phyloP scores from a whole-genome alignment of 1,140 invertebrate genomes.

The Drosophila baimaii region DNA sequence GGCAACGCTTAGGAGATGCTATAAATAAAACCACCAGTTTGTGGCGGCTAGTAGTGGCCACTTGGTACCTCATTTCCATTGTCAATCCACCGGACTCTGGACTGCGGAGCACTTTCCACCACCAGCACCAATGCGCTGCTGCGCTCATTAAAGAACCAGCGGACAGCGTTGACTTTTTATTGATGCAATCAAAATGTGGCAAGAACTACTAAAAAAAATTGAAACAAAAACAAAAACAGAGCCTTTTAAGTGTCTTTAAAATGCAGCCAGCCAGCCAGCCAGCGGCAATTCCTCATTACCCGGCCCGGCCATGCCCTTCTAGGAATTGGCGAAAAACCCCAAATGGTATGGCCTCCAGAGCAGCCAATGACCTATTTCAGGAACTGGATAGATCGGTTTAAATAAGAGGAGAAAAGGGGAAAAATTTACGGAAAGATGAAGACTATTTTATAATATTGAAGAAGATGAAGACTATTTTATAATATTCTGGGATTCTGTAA shows the following conservation, averaged over 20 bases:
- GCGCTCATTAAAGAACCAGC: slow-evolving; percentile 67
- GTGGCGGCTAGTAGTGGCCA: slow-evolving; percentile 44
- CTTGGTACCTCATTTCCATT: slow-evolving; percentile 76
- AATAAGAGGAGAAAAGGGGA: too few relatives aligned
- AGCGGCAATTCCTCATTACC: slow-evolving; percentile 69
- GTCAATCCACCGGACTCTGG: slow-evolving; percentile 57
- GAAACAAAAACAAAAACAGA: slow-evolving; percentile 12
- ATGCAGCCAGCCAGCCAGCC: slow-evolving; percentile 61
- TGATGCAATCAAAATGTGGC: slow-evolving; percentile 77
- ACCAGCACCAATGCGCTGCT: background rate
- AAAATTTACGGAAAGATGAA: background rate
- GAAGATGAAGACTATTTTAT: too few relatives aligned
- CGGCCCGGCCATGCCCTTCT: slow-evolving; percentile 48
- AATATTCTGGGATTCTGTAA: too few relatives aligned
- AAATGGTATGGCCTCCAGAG: slow-evolving; percentile 46
- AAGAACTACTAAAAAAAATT: slow-evolving; percentile 26
- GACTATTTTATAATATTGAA: too few relatives aligned
- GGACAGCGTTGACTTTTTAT: slow-evolving; percentile 62
- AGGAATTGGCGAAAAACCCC: slow-evolving; percentile 68
- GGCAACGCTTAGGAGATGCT: slow-evolving; percentile 78
- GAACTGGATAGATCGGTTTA: background rate
- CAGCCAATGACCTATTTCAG: slow-evolving; percentile 13
- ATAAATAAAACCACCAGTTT: slow-evolving; percentile 69
- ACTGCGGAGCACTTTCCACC: slow-evolving; percentile 50
- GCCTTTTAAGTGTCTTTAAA: slow-evolving; percentile 68